phyloP scores from a whole-genome alignment of 1,140 invertebrate genomes.

The Leptestheria dahalacensis region DNA sequence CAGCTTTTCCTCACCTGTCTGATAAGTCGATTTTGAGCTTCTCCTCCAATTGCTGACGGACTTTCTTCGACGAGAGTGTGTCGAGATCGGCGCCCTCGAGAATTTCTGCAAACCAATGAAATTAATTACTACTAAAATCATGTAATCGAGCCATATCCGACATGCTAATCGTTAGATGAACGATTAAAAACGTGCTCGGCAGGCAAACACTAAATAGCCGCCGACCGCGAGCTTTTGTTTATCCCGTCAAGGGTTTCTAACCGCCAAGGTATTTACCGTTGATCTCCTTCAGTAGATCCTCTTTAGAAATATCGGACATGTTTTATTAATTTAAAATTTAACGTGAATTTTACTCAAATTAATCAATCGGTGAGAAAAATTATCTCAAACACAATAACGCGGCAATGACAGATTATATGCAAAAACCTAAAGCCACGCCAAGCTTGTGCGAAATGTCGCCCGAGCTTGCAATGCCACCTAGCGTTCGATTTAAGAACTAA shows the following conservation, averaged over 20 bases:
- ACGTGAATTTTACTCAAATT: background rate
- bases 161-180: background rate
- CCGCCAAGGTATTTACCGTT: constrained; percentile 38
- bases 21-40: constrained; percentile 59
- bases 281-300: constrained; percentile 51
- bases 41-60: constrained; percentile 70
- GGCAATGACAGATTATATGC: background rate
- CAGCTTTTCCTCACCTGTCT: constrained; percentile 33
- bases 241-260: background rate
- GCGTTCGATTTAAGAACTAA: background rate
- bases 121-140: constrained; percentile 12
- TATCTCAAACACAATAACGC: background rate
- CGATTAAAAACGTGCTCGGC: constrained; percentile 25
- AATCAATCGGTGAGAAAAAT: background rate
- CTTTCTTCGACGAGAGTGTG: constrained; percentile 72
- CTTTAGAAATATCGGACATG: constrained; percentile 50
- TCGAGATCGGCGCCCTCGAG: constrained; percentile 72
- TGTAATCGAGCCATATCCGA: background rate
- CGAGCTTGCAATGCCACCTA: background rate
- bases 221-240: background rate
- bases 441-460: background rate
- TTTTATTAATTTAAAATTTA: constrained; percentile 17
- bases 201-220: background rate
- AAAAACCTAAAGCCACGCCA: background rate
- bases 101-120: constrained; percentile 43